Conservation (phyloP, 2,888 invertebrate genomes). For the Sesia apiformis region DNA sequence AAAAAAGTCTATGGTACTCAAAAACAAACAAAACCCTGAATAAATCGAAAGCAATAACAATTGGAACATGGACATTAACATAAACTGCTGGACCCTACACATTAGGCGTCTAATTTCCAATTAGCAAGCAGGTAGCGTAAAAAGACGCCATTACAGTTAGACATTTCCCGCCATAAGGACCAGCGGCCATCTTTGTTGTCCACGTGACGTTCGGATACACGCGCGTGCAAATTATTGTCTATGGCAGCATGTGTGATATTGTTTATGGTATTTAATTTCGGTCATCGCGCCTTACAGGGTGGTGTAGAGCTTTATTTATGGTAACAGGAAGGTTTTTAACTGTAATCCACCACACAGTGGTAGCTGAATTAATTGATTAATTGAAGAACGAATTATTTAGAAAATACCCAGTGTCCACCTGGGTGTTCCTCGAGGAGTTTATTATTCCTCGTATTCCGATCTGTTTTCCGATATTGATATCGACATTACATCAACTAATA, state of each 20-base stretch:
- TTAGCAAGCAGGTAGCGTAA: conserved; percentile 73
- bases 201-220: conserved; percentile 50
- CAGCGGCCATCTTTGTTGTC: conserved; percentile 13
- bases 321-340: too few relatives aligned
- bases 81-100: conserved; percentile 46
- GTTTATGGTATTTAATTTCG: too few relatives aligned
- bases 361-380: too few relatives aligned
- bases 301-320: too few relatives aligned
- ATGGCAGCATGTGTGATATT: conserved; percentile 47
- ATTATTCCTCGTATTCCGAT: too few relatives aligned
- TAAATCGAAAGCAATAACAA: conserved; percentile 62
- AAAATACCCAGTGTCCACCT: too few relatives aligned
- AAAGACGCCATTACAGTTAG: conserved; percentile 61
- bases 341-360: too few relatives aligned
- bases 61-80: conserved; percentile 40
- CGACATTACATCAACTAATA: too few relatives aligned
- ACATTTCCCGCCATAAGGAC: conserved; percentile 43
- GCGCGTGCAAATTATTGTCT: conserved; percentile 70
- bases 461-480: too few relatives aligned
- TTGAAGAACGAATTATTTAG: too few relatives aligned
- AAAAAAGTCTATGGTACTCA: background rate
- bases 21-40: conserved; percentile 38
- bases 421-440: too few relatives aligned
- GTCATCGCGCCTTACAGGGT: too few relatives aligned
- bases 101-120: conserved; percentile 69